Conservation (phyloP, 2,113 vertebrate species). For the Dicaeum eximium region DNA sequence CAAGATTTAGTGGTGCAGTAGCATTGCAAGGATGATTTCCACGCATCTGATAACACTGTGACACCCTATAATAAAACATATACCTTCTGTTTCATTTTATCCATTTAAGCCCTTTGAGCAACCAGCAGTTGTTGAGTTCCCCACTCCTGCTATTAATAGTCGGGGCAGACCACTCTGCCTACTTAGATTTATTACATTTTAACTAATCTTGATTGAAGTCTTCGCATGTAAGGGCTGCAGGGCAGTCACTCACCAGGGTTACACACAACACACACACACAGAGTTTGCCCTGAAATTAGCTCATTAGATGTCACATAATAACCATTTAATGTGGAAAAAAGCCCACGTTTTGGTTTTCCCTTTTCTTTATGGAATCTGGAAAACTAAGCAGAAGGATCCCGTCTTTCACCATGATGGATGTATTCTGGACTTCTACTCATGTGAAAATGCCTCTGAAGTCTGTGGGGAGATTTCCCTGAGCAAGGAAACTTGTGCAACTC, state of each 20-base stretch:
- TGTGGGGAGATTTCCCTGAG: background rate
- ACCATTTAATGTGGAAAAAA: background rate
- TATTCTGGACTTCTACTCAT: background rate
- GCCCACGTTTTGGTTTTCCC: background rate
- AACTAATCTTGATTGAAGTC: constrained; percentile 65
- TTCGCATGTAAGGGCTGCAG: background rate
- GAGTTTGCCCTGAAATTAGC: background rate
- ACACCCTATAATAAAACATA: constrained; percentile 64
- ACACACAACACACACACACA: background rate
- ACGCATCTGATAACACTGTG: constrained; percentile 52
- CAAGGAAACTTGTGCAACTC: background rate
- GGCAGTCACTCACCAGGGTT: constrained; percentile 40
- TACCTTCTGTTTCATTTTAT: constrained; percentile 67
- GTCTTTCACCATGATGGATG: background rate
- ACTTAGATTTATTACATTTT: constrained; percentile 68
- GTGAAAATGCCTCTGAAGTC: background rate
- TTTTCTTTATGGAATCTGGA: background rate
- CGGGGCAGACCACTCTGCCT: constrained; percentile 30
- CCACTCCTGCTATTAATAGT: constrained; percentile 60
- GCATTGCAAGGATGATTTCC: constrained; percentile 66
- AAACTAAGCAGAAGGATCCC: background rate
- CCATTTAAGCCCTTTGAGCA: constrained; percentile 68
- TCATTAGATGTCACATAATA: background rate
- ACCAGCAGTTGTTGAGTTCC: constrained; percentile 66
- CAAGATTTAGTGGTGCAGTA: constrained; percentile 42